Base-by-base conservation (phyloP, 2,113 vertebrate species). In the Calypte anna region DNA sequence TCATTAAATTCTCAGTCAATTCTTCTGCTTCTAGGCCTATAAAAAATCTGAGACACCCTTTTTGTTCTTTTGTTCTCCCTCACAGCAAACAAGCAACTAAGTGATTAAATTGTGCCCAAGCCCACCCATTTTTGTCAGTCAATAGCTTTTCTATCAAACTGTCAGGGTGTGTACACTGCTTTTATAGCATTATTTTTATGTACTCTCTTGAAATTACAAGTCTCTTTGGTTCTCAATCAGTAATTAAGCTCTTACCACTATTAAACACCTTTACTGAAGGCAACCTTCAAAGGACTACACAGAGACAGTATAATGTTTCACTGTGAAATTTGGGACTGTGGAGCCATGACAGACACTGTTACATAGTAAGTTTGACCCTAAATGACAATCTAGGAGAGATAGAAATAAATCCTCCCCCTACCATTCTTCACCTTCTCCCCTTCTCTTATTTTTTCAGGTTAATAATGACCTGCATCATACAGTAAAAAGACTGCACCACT, bases 281-380 rank as follows among this genome's bases (percentile, higher is more conserved):
- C 22, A 76, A 12, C 23, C 82, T 95, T 91, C 82, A 91, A 93
- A 97, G 82, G 40, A n/a, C 58, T 43, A 1, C 36, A 40, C 69
- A 81, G 74, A 58, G 86, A 86, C 23, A 31, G 48, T 30, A 51
- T 85, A 24, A 22, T 3, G 55, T 89, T 96, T 92, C 85, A 70
- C 68, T 79, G 62, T 84, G 87, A 96, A 88, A 96, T 94, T 31
- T 81, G 58, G 80, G 38, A 40, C 76, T 18, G 27, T 30, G 48
- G 70, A 61, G 57, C 73, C 83, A 95, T 75, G 33, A 83, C 82
- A 93, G 62, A 70, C 31, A 36, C 72, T 44, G 82, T 50, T 76
- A 84, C 79, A 76, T 4, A 74, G 27, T 19, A 57, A 58, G 54
- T 73, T 74, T 88, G 67, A 90, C 50, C 73, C 70, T 72, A 62